Base-by-base conservation (phyloP, 2,113 vertebrate genomes). In the Puma concolor region DNA sequence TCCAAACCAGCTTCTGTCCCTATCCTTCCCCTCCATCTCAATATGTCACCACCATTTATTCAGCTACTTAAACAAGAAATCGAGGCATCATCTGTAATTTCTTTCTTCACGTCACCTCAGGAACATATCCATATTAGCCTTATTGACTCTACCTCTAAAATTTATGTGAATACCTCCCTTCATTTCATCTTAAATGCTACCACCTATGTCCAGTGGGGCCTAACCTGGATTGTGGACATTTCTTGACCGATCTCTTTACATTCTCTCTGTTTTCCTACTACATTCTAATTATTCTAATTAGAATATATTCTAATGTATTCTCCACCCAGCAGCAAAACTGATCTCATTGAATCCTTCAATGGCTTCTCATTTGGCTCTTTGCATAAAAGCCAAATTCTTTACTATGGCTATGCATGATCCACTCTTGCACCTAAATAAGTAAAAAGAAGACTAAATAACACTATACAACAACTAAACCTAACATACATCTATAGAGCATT, bases 301-400 rank as follows among this genome's bases (percentile, higher is more conserved):
- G 7, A 44, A 44, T 44, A 44, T 44, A 44, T 44, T 83, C 2
- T 8, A 92, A 38, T 57, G 80, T 38, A 66, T 87, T 74, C 72
- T 94, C 57, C 31, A 88, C 27, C 77, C 19, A 38, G 50, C 25
- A 83, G n/a, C 60, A 87, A 97, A 84, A 79, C 19, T 79, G n/a
- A 88, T 71, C 36, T 89, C 31, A 79, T n/a, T 84, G 74, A 97
- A 96, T 27, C 1, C 27, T 80, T 63, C 33, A 52, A 5, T 80
- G 52, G 85, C 36, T 95, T 84, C 36, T 48, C 76, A 84, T 80
- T 91, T 74, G 27, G 33, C 16, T 91, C 21, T 91, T 94, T 91
- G 44, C 91, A 88, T 84, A 91, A 88, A 93, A 95, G 25, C 13
- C 82, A 88, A 66, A 88, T 66, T 84, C 17, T 81, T 94, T 95